A percentile compares a stretch with the other conserved stretches of the same genome.
These are phyloP conservation scores for Dicroscelio sp. DNA, from an alignment of 2,888 invertebrate genomes.

Conservation along the genomic window DNA sequence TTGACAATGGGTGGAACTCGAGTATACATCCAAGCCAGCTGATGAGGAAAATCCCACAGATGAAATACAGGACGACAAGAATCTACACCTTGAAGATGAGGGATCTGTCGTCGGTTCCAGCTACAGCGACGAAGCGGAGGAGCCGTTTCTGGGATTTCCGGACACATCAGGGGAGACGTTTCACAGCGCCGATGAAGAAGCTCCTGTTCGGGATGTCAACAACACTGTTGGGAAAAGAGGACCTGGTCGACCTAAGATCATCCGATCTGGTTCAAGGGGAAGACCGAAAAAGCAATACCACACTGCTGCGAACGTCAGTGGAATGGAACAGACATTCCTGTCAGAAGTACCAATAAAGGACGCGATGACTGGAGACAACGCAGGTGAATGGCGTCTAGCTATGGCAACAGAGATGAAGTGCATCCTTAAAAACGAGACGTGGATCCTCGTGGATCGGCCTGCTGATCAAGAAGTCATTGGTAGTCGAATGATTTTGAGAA, in stretches of 20 bases:
- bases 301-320: not conserved
- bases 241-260: slow-evolving; percentile 43
- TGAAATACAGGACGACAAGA: no score
- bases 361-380: slow-evolving; percentile 55
- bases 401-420: slow-evolving; percentile 78
- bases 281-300: slow-evolving; percentile 51
- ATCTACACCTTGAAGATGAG: no score
- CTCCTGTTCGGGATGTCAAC: not conserved
- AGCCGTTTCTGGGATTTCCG: no score
- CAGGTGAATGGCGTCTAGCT: slow-evolving; percentile 72
- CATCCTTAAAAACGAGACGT: slow-evolving; percentile 81
- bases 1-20: no score
- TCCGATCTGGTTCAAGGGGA: slow-evolving; percentile 46
- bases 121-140: no score
- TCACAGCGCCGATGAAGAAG: not conserved
- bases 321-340: not conserved
- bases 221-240: not conserved
- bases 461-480: slow-evolving; percentile 18
- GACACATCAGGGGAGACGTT: not conserved
- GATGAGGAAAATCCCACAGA: no score
- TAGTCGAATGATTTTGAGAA: slow-evolving; percentile 7
- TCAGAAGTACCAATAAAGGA: slow-evolving; percentile 41
- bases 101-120: no score
- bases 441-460: slow-evolving; percentile 74
- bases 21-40: no score